Evolutionary conservation across 2,797 vertebrate genomes (phyloP).

Genomic region (Paguma larvata): DNA sequence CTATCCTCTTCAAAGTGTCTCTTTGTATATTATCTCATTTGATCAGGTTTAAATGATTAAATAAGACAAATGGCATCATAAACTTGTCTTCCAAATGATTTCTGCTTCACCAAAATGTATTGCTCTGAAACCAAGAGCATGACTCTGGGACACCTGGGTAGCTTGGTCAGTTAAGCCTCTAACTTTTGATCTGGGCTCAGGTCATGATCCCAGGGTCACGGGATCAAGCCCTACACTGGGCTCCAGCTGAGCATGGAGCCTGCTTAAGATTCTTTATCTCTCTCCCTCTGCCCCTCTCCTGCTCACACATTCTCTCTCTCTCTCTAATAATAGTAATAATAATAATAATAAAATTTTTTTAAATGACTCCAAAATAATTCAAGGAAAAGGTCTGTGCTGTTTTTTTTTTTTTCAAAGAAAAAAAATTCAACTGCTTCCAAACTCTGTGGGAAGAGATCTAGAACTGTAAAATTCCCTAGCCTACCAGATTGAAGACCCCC

Average conservation of each 20-base stretch:
- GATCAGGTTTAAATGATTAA: constrained; percentile 26
- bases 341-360: no score
- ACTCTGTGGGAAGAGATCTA: background rate
- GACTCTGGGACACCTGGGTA: background rate
- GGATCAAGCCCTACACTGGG: no score
- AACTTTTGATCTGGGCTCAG: no score
- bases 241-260: no score
- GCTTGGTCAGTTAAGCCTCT: no score
- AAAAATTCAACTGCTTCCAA: background rate
- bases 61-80: background rate
- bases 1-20: background rate
- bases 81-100: constrained; percentile 39
- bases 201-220: no score
- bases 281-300: no score
- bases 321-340: no score
- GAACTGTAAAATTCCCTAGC: background rate
- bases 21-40: background rate
- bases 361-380: constrained; percentile 18
- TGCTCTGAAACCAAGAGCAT: constrained; percentile 15
- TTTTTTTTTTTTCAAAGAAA: background rate
- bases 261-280: no score
- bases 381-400: background rate
- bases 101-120: constrained; percentile 20
- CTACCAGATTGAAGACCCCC: background rate
- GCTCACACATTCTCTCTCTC: no score